A percentile compares a stretch with the other conserved stretches of the same genome.
Conservation (phyloP, 1,140 invertebrate genomes). For the Cherax quadricarinatus region DNA sequence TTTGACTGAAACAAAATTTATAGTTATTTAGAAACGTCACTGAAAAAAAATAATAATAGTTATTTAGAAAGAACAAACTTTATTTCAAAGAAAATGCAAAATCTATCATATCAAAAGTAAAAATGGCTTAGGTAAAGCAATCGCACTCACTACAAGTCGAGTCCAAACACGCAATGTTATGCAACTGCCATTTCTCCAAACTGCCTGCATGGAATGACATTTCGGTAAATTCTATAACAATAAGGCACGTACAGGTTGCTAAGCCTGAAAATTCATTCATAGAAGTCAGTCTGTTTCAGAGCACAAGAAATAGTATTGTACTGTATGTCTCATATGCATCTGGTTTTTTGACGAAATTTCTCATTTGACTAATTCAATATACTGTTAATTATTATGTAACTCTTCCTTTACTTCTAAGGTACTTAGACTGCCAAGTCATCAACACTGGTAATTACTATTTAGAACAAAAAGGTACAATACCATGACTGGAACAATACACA, state of each 20-base stretch:
- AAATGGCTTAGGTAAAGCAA: not conserved
- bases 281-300: conserved; percentile 2
- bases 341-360: too few relatives aligned
- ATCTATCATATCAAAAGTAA: not conserved
- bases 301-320: not conserved
- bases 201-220: not conserved
- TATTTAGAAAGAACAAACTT: not conserved
- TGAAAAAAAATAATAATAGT: not conserved
- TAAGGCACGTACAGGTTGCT: conserved; percentile 47
- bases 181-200: not conserved
- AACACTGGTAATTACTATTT: too few relatives aligned
- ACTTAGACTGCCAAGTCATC: too few relatives aligned
- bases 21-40: too few relatives aligned
- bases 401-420: too few relatives aligned
- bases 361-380: too few relatives aligned
- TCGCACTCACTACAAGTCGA: not conserved
- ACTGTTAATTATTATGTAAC: too few relatives aligned
- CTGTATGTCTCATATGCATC: not conserved
- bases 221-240: conserved; percentile 12
- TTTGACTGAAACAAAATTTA: too few relatives aligned
- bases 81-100: not conserved
- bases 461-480: too few relatives aligned
- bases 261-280: conserved; percentile 43
- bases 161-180: not conserved
- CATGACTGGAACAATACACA: too few relatives aligned